Conservation (phyloP, 2,888 invertebrate species). For the Chaetoderma sp. region DNA sequence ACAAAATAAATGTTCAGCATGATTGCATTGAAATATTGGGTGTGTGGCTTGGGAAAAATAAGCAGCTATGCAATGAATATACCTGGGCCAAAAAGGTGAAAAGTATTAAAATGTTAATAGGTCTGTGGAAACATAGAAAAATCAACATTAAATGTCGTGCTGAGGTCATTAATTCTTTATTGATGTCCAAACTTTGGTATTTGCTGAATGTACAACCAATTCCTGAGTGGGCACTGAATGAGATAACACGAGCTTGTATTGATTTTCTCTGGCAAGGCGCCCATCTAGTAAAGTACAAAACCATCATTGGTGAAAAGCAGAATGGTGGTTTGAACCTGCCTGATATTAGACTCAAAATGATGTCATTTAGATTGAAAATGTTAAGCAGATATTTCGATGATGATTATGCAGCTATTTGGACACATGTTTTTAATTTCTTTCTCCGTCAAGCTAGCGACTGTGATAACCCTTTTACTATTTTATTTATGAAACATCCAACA, state of each 20-base stretch:
- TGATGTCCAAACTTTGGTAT: background rate
- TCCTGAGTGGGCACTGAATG: background rate
- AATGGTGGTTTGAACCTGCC: background rate
- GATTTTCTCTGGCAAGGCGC: conserved; percentile 3
- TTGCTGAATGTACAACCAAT: background rate
- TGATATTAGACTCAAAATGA: background rate
- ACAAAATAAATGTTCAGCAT: background rate
- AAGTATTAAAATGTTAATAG: background rate
- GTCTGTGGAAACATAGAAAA: conserved; percentile 1
- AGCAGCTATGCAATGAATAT: background rate
- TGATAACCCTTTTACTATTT: background rate
- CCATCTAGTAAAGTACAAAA: background rate
- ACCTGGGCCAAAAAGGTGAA: background rate
- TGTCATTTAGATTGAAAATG: background rate
- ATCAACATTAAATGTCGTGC: background rate
- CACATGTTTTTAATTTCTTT: background rate
- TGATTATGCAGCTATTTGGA: background rate
- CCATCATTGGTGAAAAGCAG: background rate
- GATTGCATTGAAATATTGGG: background rate
- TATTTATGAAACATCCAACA: background rate
- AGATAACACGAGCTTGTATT: background rate
- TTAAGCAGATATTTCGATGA: background rate
- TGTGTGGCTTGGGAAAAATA: background rate
- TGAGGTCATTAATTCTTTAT: background rate
- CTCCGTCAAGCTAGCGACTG: background rate